phyloP scores from a whole-genome alignment of 2,888 invertebrate species.

The Calliphora vomitoria region DNA sequence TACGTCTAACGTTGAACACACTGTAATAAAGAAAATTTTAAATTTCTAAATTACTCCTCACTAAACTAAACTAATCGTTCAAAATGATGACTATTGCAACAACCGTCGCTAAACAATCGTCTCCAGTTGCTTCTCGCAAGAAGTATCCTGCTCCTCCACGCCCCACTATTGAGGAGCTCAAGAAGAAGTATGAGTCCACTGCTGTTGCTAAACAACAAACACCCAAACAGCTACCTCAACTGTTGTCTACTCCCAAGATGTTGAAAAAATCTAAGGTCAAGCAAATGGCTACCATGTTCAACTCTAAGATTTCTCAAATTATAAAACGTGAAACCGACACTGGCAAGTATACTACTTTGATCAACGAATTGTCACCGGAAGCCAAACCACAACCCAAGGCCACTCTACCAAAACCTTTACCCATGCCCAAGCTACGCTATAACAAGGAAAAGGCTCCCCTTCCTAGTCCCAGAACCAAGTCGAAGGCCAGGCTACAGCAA shows the following conservation, averaged over 20 bases:
- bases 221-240: slow-evolving; percentile 25
- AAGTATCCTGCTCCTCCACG: slow-evolving; percentile 50
- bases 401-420: neutral
- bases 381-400: slow-evolving; percentile 18
- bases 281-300: slow-evolving; percentile 81
- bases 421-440: slow-evolving; percentile 23
- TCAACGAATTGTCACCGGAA: neutral
- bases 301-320: slow-evolving; percentile 78
- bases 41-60: neutral
- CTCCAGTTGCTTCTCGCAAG: neutral
- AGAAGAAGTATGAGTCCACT: slow-evolving; percentile 29
- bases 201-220: neutral
- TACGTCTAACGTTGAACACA: slow-evolving; percentile 48
- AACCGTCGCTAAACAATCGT: neutral
- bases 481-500: slow-evolving; percentile 13
- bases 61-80: neutral
- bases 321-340: slow-evolving; percentile 71
- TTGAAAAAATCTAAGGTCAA: slow-evolving; percentile 78
- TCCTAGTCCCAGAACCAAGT: slow-evolving; percentile 69
- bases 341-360: neutral
- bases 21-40: slow-evolving; percentile 1
- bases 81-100: slow-evolving; percentile 22
- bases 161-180: slow-evolving; percentile 65
- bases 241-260: slow-evolving; percentile 65
- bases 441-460: slow-evolving; percentile 66